Evolutionary conservation across 2,888 invertebrate genomes (phyloP).

Genomic region (Drosophila anceps): DNA sequence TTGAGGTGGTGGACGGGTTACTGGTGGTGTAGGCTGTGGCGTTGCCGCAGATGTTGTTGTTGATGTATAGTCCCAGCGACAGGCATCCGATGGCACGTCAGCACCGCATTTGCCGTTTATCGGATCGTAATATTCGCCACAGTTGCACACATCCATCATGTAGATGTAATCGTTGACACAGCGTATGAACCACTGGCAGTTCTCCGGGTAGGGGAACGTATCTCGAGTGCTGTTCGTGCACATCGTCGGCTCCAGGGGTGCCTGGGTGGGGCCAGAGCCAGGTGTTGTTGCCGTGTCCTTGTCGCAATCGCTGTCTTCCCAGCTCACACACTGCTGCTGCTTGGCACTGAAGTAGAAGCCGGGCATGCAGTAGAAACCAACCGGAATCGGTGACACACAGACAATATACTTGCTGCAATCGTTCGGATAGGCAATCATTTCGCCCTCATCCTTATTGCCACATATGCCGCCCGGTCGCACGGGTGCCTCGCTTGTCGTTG

Average conservation of each 20-base stretch:
- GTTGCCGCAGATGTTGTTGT: conserved; percentile 34
- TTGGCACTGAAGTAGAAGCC: conserved; percentile 62
- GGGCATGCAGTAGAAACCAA: conserved; percentile 71
- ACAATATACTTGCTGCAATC: conserved; percentile 76
- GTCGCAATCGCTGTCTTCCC: conserved; percentile 66
- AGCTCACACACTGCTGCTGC: conserved; percentile 52
- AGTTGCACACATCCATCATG: conserved; percentile 72
- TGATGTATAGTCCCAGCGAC: conserved; percentile 63
- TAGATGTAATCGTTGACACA: conserved; percentile 68
- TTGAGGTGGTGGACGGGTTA: conserved; percentile 66
- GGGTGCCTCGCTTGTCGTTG: conserved; percentile 32
- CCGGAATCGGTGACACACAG: conserved; percentile 74
- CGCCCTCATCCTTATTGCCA: conserved; percentile 51
- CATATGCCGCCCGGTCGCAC: conserved; percentile 54
- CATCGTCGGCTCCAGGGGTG: conserved; percentile 53
- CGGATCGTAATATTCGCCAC: conserved; percentile 73
- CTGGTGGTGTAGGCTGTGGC: conserved; percentile 21
- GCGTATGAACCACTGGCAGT: conserved; percentile 74
- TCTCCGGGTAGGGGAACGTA: conserved; percentile 64
- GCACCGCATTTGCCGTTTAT: conserved; percentile 57
- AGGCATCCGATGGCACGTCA: conserved; percentile 69
- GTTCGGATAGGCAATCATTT: conserved; percentile 70
- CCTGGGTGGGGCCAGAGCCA: conserved; percentile 42
- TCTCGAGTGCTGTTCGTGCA: conserved; percentile 67
- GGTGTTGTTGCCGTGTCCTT: conserved; percentile 47